phyloP scores from a whole-genome alignment of 1,140 invertebrate species.

The Potamilus streckersoni region DNA sequence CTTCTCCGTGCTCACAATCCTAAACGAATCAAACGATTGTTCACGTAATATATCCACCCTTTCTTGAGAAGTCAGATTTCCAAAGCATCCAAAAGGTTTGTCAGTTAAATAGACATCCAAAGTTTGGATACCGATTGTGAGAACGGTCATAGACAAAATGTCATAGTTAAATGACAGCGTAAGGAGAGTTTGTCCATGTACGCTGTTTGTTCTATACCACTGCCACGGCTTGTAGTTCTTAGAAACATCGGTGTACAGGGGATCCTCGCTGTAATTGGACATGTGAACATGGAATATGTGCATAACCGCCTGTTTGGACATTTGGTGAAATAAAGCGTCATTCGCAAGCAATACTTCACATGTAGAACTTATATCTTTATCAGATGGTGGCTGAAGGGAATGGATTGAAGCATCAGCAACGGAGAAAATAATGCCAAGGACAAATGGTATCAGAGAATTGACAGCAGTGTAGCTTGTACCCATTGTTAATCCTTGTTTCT shows the following conservation, averaged over 20 bases:
- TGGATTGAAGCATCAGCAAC: too few relatives aligned
- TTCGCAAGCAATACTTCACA: too few relatives aligned
- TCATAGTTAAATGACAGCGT: constrained; percentile 65
- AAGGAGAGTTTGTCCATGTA: constrained; percentile 62
- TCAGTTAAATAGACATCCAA: constrained; percentile 46
- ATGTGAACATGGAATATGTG: constrained; percentile 29
- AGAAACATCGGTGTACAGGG: constrained; percentile 29
- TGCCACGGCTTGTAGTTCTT: constrained; percentile 51
- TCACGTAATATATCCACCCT: constrained; percentile 43
- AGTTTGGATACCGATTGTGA: constrained; percentile 58
- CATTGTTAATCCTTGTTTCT: too few relatives aligned
- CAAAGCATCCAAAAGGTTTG: constrained; percentile 56
- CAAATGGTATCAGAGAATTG: too few relatives aligned
- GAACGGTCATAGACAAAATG: constrained; percentile 60
- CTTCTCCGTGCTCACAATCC: constrained; percentile 12
- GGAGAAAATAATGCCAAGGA: too few relatives aligned
- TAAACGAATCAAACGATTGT: constrained; percentile 51
- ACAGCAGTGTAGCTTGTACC: too few relatives aligned
- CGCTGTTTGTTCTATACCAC: constrained; percentile 58
- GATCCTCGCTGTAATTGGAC: constrained; percentile 32
- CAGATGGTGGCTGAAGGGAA: too few relatives aligned
- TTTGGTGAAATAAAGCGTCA: too few relatives aligned
- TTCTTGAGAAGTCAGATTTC: constrained; percentile 37
- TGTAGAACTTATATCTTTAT: too few relatives aligned
- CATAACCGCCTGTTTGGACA: constrained; percentile 10